A percentile compares a stretch with the other conserved stretches of the same genome.
phyloP scores from a whole-genome alignment of 1,140 invertebrate genomes.

The Vanessa tameamea region DNA sequence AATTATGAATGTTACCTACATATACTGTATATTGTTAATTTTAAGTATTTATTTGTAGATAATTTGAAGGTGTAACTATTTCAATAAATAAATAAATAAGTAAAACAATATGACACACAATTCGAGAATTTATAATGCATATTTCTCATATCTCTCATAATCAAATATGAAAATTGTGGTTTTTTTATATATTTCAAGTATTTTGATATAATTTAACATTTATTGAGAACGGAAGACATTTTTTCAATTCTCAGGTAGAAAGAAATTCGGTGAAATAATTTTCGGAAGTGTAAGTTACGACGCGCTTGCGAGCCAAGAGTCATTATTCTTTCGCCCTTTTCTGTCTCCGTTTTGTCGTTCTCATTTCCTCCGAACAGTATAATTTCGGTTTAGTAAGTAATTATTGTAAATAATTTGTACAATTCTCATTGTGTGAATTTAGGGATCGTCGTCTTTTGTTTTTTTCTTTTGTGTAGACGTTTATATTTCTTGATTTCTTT shows the following conservation, averaged over 20 bases:
- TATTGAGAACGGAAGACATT: not conserved
- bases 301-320: slow-evolving; percentile 8
- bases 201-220: not conserved
- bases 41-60: too few relatives aligned
- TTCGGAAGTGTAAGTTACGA: slow-evolving; percentile 20
- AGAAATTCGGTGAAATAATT: slow-evolving; percentile 20
- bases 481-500: not conserved
- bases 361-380: slow-evolving; percentile 18
- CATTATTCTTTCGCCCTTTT: slow-evolving; percentile 25
- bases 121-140: too few relatives aligned
- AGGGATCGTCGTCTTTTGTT: not conserved
- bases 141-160: too few relatives aligned
- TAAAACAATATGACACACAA: too few relatives aligned
- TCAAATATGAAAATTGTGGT: too few relatives aligned
- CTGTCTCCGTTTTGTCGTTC: slow-evolving; percentile 19
- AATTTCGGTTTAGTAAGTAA: slow-evolving; percentile 19
- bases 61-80: too few relatives aligned
- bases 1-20: too few relatives aligned
- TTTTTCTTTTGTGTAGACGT: not conserved
- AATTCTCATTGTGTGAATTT: slow-evolving; percentile 8
- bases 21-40: too few relatives aligned
- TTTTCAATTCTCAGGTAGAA: slow-evolving; percentile 7
- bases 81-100: too few relatives aligned
- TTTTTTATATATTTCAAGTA: too few relatives aligned
- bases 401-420: slow-evolving; percentile 11